phyloP scores from a whole-genome alignment of 2,888 invertebrate genomes.

The Mactromeris polynyma region DNA sequence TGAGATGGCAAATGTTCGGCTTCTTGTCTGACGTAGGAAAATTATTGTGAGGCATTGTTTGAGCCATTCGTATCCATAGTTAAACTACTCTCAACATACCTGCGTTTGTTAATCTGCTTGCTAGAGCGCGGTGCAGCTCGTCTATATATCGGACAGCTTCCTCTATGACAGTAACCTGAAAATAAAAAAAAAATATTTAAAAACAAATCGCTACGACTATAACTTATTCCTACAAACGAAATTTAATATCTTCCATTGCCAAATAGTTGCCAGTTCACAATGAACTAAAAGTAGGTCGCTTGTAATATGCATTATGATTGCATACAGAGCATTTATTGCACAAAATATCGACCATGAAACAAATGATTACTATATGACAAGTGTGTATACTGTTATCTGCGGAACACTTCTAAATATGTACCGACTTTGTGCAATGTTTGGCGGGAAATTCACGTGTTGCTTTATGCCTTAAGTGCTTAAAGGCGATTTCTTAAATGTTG shows the following conservation, averaged over 20 bases:
- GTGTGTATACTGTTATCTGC: too few species aligned
- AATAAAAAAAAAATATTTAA: background rate
- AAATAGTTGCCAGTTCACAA: too few species aligned
- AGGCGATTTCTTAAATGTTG: too few species aligned
- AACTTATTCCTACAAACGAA: too few species aligned
- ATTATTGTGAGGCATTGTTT: background rate
- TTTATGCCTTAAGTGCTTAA: background rate
- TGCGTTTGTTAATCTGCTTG: conserved; percentile 81
- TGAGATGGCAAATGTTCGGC: background rate
- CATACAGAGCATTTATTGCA: background rate
- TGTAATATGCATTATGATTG: too few species aligned
- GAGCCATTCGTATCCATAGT: too few species aligned
- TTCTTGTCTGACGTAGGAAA: background rate
- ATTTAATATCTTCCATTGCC: too few species aligned
- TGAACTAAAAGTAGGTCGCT: too few species aligned
- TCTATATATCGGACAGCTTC: conserved; percentile 88
- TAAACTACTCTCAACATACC: conserved; percentile 45
- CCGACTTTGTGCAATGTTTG: background rate
- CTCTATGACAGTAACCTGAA: conserved; percentile 87
- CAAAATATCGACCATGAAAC: background rate
- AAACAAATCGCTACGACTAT: too few species aligned
- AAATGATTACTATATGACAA: background rate
- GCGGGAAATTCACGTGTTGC: background rate
- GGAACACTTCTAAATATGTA: background rate
- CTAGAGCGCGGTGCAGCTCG: conserved; percentile 87